Evolutionary conservation across 2,888 invertebrate species (phyloP).

Genomic region (Subacronicta megacephala): DNA sequence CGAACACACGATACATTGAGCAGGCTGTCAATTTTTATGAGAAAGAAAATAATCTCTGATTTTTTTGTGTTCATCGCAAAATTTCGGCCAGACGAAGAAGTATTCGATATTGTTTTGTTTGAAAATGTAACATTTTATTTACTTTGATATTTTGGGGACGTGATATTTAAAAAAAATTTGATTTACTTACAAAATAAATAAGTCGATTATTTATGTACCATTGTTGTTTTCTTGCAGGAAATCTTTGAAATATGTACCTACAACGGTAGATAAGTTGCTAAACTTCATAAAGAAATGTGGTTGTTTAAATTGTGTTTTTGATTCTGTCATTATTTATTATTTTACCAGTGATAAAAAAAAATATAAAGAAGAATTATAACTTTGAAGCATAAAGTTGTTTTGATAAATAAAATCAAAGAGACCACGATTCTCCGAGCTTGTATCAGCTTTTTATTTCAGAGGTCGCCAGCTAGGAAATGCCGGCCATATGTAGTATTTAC

Average conservation of each 20-base stretch:
- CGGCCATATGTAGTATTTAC: too few species aligned
- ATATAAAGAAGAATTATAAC: too few species aligned
- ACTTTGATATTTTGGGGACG: slow-evolving; percentile 37
- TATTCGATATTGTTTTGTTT: slow-evolving; percentile 42
- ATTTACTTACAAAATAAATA: slow-evolving; percentile 23
- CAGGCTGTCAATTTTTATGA: slow-evolving; percentile 36
- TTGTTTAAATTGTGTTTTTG: slow-evolving; percentile 8
- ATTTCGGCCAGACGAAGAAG: slow-evolving; percentile 31
- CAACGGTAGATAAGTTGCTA: too few species aligned
- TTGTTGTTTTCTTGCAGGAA: slow-evolving; percentile 1
- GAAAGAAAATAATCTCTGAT: slow-evolving; percentile 23
- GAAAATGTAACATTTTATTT: slow-evolving; percentile 46
- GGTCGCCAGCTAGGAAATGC: too few species aligned
- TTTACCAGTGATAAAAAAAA: too few species aligned
- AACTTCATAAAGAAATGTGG: too few species aligned
- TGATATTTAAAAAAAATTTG: slow-evolving; percentile 3
- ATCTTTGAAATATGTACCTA: too few species aligned
- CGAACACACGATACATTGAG: slow-evolving; percentile 34
- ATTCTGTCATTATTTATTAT: too few species aligned
- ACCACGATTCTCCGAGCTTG: too few species aligned
- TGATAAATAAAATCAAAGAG: too few species aligned
- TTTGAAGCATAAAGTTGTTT: too few species aligned
- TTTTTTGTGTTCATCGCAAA: slow-evolving; percentile 38
- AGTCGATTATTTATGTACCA: slow-evolving; percentile 25
- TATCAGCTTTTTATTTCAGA: too few species aligned